Percentiles rank a stretch among this genome's conserved stretches.
Conservation (phyloP, 1,140 invertebrate species). For the Nasonia vitripennis region DNA sequence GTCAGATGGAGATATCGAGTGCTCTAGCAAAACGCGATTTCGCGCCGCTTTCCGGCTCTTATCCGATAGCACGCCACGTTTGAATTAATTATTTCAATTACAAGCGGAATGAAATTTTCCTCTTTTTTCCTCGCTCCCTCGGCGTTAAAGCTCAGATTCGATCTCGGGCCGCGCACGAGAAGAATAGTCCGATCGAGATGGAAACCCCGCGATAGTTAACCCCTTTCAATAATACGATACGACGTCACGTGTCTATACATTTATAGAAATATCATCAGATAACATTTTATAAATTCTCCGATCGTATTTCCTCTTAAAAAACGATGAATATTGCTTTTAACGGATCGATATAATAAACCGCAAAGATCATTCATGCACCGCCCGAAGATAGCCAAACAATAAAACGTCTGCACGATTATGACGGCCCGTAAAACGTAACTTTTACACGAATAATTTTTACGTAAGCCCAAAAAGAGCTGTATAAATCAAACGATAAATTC, state of each 20-base stretch:
- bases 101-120: conserved; percentile 13
- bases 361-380: not conserved
- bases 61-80: conserved; percentile 31
- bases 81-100: conserved; percentile 51
- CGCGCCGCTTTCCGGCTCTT: conserved; percentile 9
- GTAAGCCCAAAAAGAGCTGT: not conserved
- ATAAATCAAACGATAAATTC: not conserved
- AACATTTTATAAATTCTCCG: not conserved
- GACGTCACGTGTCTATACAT: not conserved
- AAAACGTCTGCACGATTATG: not conserved
- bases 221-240: not conserved
- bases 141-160: not conserved
- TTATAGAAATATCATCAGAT: not conserved
- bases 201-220: not conserved
- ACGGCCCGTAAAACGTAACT: not conserved
- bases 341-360: too few relatives aligned
- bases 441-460: not conserved
- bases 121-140: not conserved
- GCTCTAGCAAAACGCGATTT: conserved; percentile 5
- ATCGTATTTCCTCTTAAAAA: not conserved
- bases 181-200: conserved; percentile 11
- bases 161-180: not conserved
- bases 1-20: conserved; percentile 29
- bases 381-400: too few relatives aligned
- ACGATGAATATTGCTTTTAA: not conserved